phyloP scores from a whole-genome alignment of 2,888 invertebrate species.

The Apantesis nais region DNA sequence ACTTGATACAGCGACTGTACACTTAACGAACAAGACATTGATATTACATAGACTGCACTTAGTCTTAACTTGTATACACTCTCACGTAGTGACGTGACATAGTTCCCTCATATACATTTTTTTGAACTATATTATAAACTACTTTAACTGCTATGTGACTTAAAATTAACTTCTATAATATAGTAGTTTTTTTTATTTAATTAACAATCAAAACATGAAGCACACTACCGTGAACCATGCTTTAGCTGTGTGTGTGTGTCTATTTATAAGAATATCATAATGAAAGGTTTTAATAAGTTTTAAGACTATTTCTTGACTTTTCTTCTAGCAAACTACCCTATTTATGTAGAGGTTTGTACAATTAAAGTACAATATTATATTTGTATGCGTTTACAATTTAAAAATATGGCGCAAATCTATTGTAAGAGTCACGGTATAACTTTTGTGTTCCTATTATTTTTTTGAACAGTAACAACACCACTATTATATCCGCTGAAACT shows the following conservation, averaged over 20 bases:
- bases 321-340: background rate
- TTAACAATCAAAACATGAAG: background rate
- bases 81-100: slow-evolving; percentile 39
- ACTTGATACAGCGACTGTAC: background rate
- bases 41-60: slow-evolving; percentile 52
- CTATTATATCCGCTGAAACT: background rate
- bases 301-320: background rate
- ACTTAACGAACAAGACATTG: slow-evolving; percentile 12
- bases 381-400: background rate
- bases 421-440: slow-evolving; percentile 15
- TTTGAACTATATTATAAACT: slow-evolving; percentile 1
- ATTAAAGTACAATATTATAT: background rate
- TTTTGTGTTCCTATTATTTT: slow-evolving; percentile 14
- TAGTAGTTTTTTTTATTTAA: background rate
- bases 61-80: slow-evolving; percentile 62
- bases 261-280: background rate
- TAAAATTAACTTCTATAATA: background rate
- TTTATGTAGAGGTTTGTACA: background rate
- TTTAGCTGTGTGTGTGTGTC: background rate
- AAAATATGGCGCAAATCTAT: background rate
- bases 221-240: background rate
- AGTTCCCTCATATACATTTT: slow-evolving; percentile 18
- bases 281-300: background rate
- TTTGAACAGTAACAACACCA: slow-evolving; percentile 12
- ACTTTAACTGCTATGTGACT: background rate